These are phyloP conservation scores for Clarias platycephalus DNA, from an alignment of 2,797 vertebrate genomes.

Conservation along the genomic window DNA sequence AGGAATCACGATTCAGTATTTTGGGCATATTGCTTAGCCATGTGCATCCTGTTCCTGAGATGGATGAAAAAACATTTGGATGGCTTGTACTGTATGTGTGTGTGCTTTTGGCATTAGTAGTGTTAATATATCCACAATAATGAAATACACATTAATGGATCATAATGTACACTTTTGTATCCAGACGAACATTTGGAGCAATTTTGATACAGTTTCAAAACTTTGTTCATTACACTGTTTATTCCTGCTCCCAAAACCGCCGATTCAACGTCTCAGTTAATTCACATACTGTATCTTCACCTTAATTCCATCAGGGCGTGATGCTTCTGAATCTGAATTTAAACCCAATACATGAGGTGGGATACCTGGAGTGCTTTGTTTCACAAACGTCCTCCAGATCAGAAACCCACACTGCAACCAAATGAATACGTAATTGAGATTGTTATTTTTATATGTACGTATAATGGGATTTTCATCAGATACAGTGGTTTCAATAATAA, in stretches of 20 bases:
- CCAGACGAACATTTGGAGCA: not conserved
- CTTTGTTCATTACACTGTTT: not conserved
- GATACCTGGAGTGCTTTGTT: not conserved
- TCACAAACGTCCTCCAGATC: not conserved
- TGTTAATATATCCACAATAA: not conserved
- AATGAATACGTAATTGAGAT: not conserved
- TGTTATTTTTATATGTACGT: not conserved
- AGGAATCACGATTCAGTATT: too few relatives aligned
- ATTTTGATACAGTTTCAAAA: not conserved
- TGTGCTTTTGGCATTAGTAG: not conserved
- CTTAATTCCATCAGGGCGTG: not conserved
- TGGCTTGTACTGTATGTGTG: not conserved
- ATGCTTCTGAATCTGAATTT: not conserved
- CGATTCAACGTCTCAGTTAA: not conserved
- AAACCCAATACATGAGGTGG: too few relatives aligned
- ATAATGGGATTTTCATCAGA: not conserved
- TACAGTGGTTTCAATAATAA: not conserved
- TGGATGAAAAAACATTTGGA: not conserved
- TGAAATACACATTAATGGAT: not conserved
- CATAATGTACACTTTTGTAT: not conserved
- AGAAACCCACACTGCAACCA: not conserved
- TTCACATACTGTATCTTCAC: not conserved
- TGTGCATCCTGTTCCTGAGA: not conserved
- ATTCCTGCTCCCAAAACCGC: not conserved
- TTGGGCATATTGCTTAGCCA: too few relatives aligned